Evolutionary conservation across 2,888 invertebrate genomes (phyloP), one percentile per base, ranked within the genome.

Genomic region (Hypomecis punctinalis): DNA sequence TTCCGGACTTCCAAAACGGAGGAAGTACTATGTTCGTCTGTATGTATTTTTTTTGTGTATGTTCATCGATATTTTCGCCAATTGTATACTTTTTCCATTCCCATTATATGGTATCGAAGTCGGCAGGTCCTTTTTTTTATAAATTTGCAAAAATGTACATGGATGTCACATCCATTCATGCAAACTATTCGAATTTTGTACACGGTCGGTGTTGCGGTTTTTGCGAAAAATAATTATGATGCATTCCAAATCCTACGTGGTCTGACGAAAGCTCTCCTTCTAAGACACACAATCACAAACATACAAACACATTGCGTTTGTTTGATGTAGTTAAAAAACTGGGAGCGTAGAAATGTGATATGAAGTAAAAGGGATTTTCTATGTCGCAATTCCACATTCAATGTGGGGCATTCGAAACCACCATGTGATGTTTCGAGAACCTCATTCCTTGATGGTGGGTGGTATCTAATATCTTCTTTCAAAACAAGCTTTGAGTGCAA

Each of bases 251-350:
- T n/a, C n/a, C n/a, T n/a, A n/a, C n/a, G n/a, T n/a, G n/a, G n/a
- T n/a, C n/a, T n/a, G n/a, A n/a, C n/a, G n/a, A 11, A 40, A 45
- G 48, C 61, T 66, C 65, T 33, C 40, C 33, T 33, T 6, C 57
- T 66, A 66, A 53, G 57, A 61, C 58, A 45, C 48, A 66, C 35
- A 56, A 48, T 57, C 60, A 53, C 61, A 65, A 61, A 61, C 48
- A 13, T 53, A 80, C 76, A 75, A 69, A 76, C 69, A 69, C 67
- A 76, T 79, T 78, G 71, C 73, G 75, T 77, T 72, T 80, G 73
- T 76, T 73, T 76, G 74, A 75, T 75, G 67, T 71, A 61, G 61
- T 37, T 66, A 67, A 65, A n/a, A 74, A 75, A 79, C 74, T 73
- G 71, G 67, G 73, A 68, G 68, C 77, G 70, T 46, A 63, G 72